Conservation (phyloP, 2,888 invertebrate genomes). For the Nomada hirtipes region DNA sequence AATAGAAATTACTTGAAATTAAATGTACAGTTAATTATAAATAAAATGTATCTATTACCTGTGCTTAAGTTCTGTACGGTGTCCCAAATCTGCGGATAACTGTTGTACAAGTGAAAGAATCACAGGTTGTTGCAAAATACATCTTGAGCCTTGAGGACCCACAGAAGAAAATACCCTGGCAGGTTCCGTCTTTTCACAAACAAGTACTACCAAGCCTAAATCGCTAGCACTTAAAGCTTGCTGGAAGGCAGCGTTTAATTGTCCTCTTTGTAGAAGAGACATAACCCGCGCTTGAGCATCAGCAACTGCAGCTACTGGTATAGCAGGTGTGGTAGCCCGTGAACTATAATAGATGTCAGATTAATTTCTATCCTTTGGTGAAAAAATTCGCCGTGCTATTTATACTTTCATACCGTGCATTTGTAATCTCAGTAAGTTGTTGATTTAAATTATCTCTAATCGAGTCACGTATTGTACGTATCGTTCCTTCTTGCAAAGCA, state of each 20-base stretch:
- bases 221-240: slow-evolving; percentile 96
- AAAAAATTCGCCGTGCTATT: background rate
- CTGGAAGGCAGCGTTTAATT: slow-evolving; percentile 95
- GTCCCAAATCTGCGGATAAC: slow-evolving; percentile 94
- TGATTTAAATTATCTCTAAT: slow-evolving; percentile 81
- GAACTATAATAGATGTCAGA: slow-evolving; percentile 87
- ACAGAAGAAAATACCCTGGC: slow-evolving; percentile 88
- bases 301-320: slow-evolving; percentile 84
- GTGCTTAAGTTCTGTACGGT: slow-evolving; percentile 93
- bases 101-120: slow-evolving; percentile 97
- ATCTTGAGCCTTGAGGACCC: slow-evolving; percentile 85
- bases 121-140: slow-evolving; percentile 94
- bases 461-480: slow-evolving; percentile 79
- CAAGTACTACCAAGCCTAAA: slow-evolving; percentile 93
- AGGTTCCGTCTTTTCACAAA: slow-evolving; percentile 94
- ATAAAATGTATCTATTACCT: slow-evolving; percentile 85
- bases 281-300: slow-evolving; percentile 80
- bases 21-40: slow-evolving; percentile 4
- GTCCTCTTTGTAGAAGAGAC: slow-evolving; percentile 86
- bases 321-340: slow-evolving; percentile 91
- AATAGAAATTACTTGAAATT: background rate
- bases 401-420: slow-evolving; percentile 74
- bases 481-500: slow-evolving; percentile 77
- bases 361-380: slow-evolving; percentile 58
- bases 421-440: slow-evolving; percentile 80